These are phyloP conservation scores for Tachysurus vachellii DNA, from an alignment of 2,113 vertebrate species.

Conservation along the genomic window DNA sequence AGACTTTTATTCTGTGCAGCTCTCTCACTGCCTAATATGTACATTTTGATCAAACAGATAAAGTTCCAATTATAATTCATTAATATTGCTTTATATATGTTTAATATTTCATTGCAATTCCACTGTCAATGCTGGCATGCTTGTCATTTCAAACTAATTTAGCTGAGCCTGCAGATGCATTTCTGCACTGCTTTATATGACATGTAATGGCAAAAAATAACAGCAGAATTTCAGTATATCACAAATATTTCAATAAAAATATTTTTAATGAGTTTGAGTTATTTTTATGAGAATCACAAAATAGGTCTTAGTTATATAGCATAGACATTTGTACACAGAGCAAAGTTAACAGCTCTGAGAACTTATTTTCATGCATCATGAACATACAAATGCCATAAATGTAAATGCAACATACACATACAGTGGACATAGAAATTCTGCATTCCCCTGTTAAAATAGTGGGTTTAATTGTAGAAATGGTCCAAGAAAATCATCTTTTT, in stretches of 20 bases:
- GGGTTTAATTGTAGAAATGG: neutral
- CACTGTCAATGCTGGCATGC: no score
- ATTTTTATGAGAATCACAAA: neutral
- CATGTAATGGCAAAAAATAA: neutral
- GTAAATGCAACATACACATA: neutral
- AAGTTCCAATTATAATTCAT: no score
- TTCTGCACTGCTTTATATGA: neutral
- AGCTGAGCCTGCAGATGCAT: neutral
- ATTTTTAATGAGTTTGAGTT: neutral
- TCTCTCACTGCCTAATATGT: neutral
- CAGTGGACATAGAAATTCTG: neutral
- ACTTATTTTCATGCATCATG: neutral
- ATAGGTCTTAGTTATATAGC: neutral
- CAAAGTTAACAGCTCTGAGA: neutral
- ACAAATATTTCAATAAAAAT: neutral
- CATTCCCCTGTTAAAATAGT: neutral
- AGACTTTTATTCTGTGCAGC: neutral
- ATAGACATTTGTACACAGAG: neutral
- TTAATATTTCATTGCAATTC: no score
- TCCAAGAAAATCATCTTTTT: neutral
- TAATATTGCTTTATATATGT: no score
- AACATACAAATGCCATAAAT: neutral
- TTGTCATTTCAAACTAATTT: neutral
- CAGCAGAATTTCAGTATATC: no score
- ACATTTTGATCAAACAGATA: neutral